Conservation (phyloP, 2,888 invertebrate genomes). For the Cyaniris semiargus region DNA sequence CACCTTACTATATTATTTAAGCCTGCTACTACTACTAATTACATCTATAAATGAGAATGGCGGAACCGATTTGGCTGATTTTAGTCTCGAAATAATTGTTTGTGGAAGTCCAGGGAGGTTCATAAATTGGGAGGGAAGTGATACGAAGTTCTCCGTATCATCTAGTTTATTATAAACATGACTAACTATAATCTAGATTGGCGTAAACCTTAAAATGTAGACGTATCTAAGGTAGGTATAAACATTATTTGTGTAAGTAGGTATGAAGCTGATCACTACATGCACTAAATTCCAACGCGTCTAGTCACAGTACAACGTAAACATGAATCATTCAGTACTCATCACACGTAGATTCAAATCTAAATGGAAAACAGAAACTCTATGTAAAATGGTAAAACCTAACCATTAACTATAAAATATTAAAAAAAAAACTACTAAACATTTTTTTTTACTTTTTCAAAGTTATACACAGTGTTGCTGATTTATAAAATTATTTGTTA, state of each 20-base stretch:
- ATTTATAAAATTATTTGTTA: background rate
- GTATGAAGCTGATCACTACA: background rate
- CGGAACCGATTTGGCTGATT: too few relatives aligned
- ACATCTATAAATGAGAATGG: too few relatives aligned
- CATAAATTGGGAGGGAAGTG: too few relatives aligned
- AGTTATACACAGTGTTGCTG: background rate
- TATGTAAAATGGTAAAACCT: background rate
- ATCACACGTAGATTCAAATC: background rate
- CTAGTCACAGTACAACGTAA: background rate
- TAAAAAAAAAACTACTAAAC: too few relatives aligned
- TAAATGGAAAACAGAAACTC: background rate
- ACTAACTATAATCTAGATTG: background rate
- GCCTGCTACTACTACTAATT: too few relatives aligned
- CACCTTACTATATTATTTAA: too few relatives aligned
- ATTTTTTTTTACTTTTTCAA: background rate
- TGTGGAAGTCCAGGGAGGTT: too few relatives aligned
- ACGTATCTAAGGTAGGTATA: background rate
- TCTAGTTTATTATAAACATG: too few relatives aligned
- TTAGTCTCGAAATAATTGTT: too few relatives aligned
- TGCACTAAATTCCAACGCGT: background rate
- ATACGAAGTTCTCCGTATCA: too few relatives aligned
- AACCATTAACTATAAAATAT: background rate
- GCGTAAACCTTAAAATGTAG: background rate
- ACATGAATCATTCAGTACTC: conserved; percentile 1
- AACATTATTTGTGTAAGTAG: background rate